Evolutionary conservation across 2,888 invertebrate species (phyloP).

Genomic region (Crepidodera aurea): DNA sequence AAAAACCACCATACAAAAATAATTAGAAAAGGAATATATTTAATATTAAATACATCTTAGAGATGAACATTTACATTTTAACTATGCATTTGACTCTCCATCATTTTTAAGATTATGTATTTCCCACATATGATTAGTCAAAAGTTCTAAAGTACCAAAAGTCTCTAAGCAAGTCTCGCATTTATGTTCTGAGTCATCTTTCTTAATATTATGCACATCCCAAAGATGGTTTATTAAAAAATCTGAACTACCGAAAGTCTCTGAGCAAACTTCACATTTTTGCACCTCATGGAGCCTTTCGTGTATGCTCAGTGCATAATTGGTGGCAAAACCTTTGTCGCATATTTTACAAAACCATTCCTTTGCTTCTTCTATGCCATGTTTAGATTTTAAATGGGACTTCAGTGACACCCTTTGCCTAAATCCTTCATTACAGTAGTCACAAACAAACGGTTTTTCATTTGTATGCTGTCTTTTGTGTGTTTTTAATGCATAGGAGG

Average conservation of each 20-base stretch:
- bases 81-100: not conserved
- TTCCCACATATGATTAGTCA: constrained; percentile 37
- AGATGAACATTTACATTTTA: not conserved
- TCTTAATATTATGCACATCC: constrained; percentile 32
- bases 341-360: constrained; percentile 46
- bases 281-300: constrained; percentile 41
- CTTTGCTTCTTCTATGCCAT: constrained; percentile 47
- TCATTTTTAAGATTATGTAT: constrained; percentile 6
- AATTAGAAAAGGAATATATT: not conserved
- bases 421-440: constrained; percentile 47
- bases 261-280: constrained; percentile 45
- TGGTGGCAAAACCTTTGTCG: constrained; percentile 49
- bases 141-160: constrained; percentile 43
- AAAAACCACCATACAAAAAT: not conserved
- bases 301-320: constrained; percentile 48
- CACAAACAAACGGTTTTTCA: constrained; percentile 48
- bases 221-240: constrained; percentile 42
- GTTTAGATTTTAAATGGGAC: constrained; percentile 52
- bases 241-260: constrained; percentile 43
- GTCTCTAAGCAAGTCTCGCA: constrained; percentile 45
- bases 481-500: constrained; percentile 47
- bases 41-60: not conserved
- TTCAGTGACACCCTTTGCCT: constrained; percentile 51
- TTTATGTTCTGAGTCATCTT: constrained; percentile 37
- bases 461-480: constrained; percentile 50